These are phyloP conservation scores for Callimorpha dominula DNA, from an alignment of 2,888 invertebrate species.

Conservation along the genomic window DNA sequence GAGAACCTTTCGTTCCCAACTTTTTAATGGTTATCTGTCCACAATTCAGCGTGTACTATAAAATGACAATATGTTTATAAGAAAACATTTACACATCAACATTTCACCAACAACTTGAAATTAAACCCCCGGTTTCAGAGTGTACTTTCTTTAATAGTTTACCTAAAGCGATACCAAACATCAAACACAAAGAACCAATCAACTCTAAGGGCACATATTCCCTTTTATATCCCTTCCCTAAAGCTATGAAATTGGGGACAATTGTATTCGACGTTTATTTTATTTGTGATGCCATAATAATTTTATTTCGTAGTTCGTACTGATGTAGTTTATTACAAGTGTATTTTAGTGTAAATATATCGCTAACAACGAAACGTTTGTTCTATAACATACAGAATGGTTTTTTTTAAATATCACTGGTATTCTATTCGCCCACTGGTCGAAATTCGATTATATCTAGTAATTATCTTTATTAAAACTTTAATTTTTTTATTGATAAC, in stretches of 20 bases:
- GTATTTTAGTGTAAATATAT: neutral
- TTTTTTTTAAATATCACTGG: neutral
- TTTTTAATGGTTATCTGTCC: neutral
- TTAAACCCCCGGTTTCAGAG: neutral
- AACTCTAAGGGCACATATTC: neutral
- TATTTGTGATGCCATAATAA: conserved; percentile 23
- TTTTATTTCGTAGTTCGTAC: conserved; percentile 24
- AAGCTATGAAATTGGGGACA: conserved; percentile 27
- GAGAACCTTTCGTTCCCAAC: neutral
- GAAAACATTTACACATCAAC: too few species aligned
- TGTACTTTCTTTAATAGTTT: neutral
- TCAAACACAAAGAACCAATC: conserved; percentile 6
- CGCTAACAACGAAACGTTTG: neutral
- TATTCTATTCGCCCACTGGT: neutral
- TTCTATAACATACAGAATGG: neutral
- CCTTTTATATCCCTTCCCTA: conserved; percentile 9
- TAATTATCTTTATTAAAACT: neutral
- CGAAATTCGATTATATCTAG: neutral
- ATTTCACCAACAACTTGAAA: neutral
- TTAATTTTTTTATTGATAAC: neutral
- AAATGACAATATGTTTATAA: too few species aligned
- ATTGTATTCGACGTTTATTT: conserved; percentile 34
- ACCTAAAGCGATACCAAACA: neutral
- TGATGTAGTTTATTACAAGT: neutral
- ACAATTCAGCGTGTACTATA: neutral